Conservation (phyloP, 2,113 vertebrate genomes). For the Gymnorhina tibicen region DNA sequence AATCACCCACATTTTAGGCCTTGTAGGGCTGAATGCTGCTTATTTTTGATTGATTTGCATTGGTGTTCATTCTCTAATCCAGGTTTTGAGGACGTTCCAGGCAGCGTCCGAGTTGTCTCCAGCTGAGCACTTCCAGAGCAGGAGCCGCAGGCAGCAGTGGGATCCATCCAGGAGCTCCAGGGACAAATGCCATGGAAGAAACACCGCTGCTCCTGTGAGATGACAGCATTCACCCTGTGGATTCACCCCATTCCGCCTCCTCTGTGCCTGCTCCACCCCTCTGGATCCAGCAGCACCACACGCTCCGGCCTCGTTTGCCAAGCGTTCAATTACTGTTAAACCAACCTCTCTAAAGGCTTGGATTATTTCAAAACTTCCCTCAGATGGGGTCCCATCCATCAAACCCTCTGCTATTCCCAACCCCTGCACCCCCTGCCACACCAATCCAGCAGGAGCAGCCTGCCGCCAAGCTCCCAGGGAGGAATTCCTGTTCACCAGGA, state of each 20-base stretch:
- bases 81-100: neutral
- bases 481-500: neutral
- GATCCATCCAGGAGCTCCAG: neutral
- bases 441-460: neutral
- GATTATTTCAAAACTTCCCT: neutral
- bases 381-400: neutral
- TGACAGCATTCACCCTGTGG: rapidly evolving
- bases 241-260: neutral
- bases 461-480: neutral
- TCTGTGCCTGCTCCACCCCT: neutral
- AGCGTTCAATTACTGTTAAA: neutral
- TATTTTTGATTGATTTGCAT: neutral
- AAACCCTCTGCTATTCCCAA: neutral
- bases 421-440: neutral
- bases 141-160: rapidly evolving
- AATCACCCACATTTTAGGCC: neutral
- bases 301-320: neutral
- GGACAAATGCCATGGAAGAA: neutral
- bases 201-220: neutral
- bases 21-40: neutral
- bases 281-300: rapidly evolving
- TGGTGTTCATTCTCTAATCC: neutral
- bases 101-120: rapidly evolving
- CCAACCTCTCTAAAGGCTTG: neutral
- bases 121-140: rapidly evolving